Evolutionary conservation across 2,113 vertebrate species (phyloP).

Genomic region (Terrapene triunguis): DNA sequence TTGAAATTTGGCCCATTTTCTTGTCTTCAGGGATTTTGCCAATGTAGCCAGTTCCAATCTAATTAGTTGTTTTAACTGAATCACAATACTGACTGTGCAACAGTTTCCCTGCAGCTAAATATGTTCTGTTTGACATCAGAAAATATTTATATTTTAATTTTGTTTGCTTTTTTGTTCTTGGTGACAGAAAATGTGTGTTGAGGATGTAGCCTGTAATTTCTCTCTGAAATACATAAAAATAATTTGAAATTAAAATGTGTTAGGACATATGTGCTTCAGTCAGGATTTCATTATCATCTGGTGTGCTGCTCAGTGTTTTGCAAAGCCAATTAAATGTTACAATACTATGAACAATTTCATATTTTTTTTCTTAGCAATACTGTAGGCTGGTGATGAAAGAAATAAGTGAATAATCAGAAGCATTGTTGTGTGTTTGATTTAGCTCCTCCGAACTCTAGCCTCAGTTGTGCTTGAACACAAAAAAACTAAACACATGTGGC

Average conservation of each 20-base stretch:
- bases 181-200: background rate
- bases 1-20: background rate
- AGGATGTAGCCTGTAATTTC: conserved; percentile 25
- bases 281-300: conserved; percentile 60
- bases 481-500: background rate
- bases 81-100: background rate
- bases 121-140: conserved; percentile 24
- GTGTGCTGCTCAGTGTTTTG: conserved; percentile 6
- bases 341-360: background rate
- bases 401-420: conserved; percentile 11
- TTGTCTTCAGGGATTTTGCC: conserved; percentile 11
- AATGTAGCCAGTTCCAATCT: background rate
- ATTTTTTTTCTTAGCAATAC: conserved; percentile 39
- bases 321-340: conserved; percentile 53
- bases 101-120: background rate
- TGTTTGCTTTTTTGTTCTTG: background rate
- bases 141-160: background rate
- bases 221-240: background rate
- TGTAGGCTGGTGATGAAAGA: background rate
- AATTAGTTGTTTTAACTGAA: background rate
- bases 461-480: background rate
- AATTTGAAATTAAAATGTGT: conserved; percentile 45
- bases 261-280: conserved; percentile 23
- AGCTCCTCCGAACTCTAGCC: background rate
- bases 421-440: background rate